Conservation (phyloP, 2,113 vertebrate genomes). For the Columba livia region DNA sequence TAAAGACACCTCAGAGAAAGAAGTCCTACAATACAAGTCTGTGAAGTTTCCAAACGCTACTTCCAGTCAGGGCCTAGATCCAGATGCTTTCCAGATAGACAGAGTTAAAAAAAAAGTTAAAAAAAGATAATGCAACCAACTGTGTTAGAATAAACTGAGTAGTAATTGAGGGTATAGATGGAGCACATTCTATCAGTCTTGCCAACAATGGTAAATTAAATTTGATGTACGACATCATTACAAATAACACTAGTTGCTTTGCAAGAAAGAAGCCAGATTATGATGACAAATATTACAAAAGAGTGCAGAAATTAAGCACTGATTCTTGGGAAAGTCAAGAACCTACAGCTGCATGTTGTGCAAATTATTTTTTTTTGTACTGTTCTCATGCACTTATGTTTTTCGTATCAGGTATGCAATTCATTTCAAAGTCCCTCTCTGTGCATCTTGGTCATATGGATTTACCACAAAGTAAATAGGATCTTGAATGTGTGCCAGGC, state of each 20-base stretch:
- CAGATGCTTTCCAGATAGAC: background rate
- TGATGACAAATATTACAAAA: background rate
- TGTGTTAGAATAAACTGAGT: background rate
- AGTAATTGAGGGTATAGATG: background rate
- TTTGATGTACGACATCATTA: background rate
- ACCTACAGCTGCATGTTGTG: background rate
- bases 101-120: background rate
- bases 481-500: background rate
- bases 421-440: background rate
- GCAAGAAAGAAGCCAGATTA: background rate
- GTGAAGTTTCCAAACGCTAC: background rate
- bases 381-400: background rate
- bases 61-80: background rate
- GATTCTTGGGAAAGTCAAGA: background rate
- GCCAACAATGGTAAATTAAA: background rate
- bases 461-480: background rate
- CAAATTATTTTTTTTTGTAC: background rate
- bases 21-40: accelerated
- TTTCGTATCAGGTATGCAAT: background rate
- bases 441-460: background rate
- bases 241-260: background rate
- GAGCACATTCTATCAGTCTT: background rate
- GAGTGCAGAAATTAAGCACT: background rate
- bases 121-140: background rate
- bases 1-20: background rate